A percentile compares a stretch with the other conserved stretches of the same genome.
Conservation (phyloP, 2,888 invertebrate genomes). For the Stenichneumon culpator region DNA sequence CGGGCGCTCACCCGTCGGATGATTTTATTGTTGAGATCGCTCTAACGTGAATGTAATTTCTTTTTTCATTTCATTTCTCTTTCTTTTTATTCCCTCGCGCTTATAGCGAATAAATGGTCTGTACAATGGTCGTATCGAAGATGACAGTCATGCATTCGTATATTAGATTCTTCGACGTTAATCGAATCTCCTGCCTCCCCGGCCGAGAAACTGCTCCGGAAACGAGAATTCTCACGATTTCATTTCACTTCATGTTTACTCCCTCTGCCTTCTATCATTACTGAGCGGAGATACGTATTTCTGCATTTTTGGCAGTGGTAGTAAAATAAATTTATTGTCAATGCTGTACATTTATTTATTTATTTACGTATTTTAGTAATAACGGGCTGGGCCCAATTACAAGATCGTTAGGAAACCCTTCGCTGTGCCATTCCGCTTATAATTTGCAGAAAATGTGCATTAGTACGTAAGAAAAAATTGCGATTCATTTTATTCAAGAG, state of each 20-base stretch:
- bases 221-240: constrained; percentile 26
- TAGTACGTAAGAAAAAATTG: too few relatives aligned
- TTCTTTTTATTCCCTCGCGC: neutral
- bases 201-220: neutral
- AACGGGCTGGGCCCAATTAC: too few relatives aligned
- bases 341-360: too few relatives aligned
- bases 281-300: neutral
- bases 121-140: neutral
- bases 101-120: neutral
- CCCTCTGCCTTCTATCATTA: neutral
- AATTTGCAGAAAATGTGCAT: too few relatives aligned
- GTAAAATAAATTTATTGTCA: too few relatives aligned
- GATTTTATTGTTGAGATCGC: constrained; percentile 7
- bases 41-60: neutral
- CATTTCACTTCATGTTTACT: neutral
- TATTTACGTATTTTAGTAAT: too few relatives aligned
- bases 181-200: neutral
- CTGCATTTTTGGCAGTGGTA: neutral
- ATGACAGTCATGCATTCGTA: constrained; percentile 1
- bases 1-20: neutral
- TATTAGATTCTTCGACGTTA: constrained; percentile 18
- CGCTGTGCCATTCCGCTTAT: too few relatives aligned
- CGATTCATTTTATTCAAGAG: too few relatives aligned
- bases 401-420: too few relatives aligned
- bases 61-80: neutral